Evolutionary conservation across 2,797 vertebrate genomes (phyloP).

Genomic region (Molossus molossus): DNA sequence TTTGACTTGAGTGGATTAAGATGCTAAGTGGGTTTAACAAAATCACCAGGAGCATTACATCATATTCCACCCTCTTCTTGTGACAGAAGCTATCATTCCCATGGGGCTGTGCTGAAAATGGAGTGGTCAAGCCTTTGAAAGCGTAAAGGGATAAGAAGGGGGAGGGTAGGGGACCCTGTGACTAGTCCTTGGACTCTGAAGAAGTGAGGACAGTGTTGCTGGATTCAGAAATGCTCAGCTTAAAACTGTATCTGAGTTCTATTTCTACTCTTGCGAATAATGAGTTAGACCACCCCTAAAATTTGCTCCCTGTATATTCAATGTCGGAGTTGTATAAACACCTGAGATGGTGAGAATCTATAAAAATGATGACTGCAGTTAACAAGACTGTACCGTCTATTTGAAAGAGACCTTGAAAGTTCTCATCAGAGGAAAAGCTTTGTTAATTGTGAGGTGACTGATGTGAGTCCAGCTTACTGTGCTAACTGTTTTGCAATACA

Average conservation of each 20-base stretch:
- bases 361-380: background rate
- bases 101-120: background rate
- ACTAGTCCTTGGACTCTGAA: background rate
- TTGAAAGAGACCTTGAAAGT: background rate
- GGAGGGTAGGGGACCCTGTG: background rate
- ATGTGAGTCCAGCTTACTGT: background rate
- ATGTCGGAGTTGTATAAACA: background rate
- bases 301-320: background rate
- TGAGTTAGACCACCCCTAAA: background rate
- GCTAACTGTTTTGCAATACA: background rate
- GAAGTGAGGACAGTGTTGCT: background rate
- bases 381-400: background rate
- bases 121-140: conserved; percentile 39
- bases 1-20: conserved; percentile 79
- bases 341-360: background rate
- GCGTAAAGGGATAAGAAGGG: background rate
- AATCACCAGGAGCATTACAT: conserved; percentile 75
- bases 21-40: conserved; percentile 80
- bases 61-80: conserved; percentile 58
- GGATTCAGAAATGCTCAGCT: background rate
- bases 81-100: conserved; percentile 67
- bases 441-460: background rate
- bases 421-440: background rate
- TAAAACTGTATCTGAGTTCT: background rate
- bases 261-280: background rate